These are phyloP conservation scores for Sebastes nivosus DNA, from an alignment of 2,797 vertebrate species.

Conservation along the genomic window DNA sequence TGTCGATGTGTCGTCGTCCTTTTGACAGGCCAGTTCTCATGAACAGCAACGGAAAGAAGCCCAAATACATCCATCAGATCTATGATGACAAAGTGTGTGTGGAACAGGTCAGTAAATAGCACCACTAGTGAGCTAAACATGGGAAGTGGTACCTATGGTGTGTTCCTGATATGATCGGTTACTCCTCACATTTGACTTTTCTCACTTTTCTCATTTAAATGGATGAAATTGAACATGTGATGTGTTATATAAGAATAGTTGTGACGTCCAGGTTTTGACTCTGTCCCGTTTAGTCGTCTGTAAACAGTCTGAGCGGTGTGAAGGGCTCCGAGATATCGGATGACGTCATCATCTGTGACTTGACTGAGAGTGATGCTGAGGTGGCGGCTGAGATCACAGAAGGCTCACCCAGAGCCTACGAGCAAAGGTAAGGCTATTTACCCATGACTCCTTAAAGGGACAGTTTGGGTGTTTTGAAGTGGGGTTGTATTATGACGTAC, in stretches of 20 bases:
- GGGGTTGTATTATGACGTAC: too few species aligned
- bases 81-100: constrained; percentile 86
- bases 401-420: constrained; percentile 42
- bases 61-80: constrained; percentile 91
- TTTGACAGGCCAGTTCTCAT: constrained; percentile 88
- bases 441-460: background rate
- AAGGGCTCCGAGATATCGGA: constrained; percentile 88
- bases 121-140: background rate
- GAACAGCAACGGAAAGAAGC: constrained; percentile 91
- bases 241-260: background rate
- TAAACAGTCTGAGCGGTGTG: constrained; percentile 84
- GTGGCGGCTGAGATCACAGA: constrained; percentile 77
- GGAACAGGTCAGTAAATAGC: constrained; percentile 58
- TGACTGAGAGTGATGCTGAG: constrained; percentile 84
- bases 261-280: background rate
- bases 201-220: background rate
- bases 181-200: background rate
- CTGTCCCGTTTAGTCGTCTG: constrained; percentile 79
- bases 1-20: background rate
- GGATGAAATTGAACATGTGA: background rate
- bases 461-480: too few species aligned
- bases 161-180: background rate
- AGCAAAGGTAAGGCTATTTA: constrained; percentile 63
- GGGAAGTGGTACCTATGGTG: background rate
- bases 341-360: constrained; percentile 94